phyloP scores from a whole-genome alignment of 2,888 invertebrate genomes.

The Limnephilus marmoratus region DNA sequence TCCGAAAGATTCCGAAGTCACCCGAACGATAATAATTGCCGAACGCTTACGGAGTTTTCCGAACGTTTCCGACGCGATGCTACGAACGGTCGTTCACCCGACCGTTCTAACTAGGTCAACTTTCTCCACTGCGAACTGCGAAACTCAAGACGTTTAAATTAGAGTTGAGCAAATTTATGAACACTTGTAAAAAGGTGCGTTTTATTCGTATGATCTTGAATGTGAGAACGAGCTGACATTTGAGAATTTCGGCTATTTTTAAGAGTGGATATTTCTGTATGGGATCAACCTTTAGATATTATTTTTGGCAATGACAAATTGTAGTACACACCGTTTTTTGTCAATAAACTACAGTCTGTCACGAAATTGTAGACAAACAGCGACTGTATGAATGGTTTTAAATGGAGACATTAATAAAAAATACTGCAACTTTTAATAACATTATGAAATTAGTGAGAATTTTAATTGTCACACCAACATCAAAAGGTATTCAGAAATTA shows the following conservation, averaged over 20 bases:
- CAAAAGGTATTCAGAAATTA: no score
- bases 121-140: conserved; percentile 48
- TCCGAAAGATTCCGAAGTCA: conserved; percentile 34
- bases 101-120: conserved; percentile 58
- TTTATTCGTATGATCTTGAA: conserved; percentile 1
- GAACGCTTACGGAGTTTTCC: conserved; percentile 43
- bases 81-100: conserved; percentile 53
- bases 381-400: no score
- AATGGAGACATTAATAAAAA: no score
- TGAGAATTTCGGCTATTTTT: conserved; percentile 21
- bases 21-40: conserved; percentile 3
- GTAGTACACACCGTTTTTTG: not conserved
- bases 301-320: conserved; percentile 16
- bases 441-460: no score
- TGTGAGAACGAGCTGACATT: conserved; percentile 17
- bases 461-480: no score
- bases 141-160: not conserved
- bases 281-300: not conserved
- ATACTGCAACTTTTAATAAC: no score
- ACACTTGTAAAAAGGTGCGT: conserved; percentile 20
- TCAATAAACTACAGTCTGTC: not conserved
- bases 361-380: no score
- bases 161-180: conserved; percentile 22
- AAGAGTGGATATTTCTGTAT: not conserved
- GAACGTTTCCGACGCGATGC: conserved; percentile 51